Conservation (phyloP, 2,888 invertebrate species). For the Dryomyza anilis region DNA sequence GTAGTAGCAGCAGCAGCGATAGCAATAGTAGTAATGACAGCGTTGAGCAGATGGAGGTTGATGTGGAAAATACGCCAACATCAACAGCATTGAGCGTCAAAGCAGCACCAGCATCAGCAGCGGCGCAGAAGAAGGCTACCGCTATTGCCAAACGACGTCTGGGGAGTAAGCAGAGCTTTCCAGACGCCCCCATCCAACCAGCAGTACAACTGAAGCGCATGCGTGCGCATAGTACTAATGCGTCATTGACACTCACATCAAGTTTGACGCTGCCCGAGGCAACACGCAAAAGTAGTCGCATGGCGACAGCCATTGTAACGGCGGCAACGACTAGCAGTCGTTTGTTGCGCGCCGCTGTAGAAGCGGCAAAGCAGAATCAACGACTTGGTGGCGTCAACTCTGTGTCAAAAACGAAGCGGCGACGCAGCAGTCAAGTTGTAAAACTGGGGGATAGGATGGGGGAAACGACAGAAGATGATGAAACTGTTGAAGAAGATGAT, state of each 20-base stretch:
- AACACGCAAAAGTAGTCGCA: slow-evolving; percentile 54
- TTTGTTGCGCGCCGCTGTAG: slow-evolving; percentile 44
- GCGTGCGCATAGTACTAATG: slow-evolving; percentile 22
- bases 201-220: slow-evolving; percentile 42
- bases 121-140: slow-evolving; percentile 36
- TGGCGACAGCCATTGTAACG: slow-evolving; percentile 54
- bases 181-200: slow-evolving; percentile 61
- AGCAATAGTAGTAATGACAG: no score
- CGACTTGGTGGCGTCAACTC: slow-evolving; percentile 10
- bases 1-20: slow-evolving; percentile 30
- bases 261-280: slow-evolving; percentile 42
- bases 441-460: slow-evolving; percentile 61
- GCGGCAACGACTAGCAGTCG: slow-evolving; percentile 55
- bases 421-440: slow-evolving; percentile 38
- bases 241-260: slow-evolving; percentile 14
- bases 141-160: slow-evolving; percentile 43
- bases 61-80: background rate
- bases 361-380: slow-evolving; percentile 41
- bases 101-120: background rate
- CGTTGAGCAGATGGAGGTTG: slow-evolving; percentile 23
- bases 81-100: no score
- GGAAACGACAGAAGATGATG: slow-evolving; percentile 46
- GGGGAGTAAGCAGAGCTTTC: slow-evolving; percentile 54
- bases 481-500: slow-evolving; percentile 29
- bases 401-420: slow-evolving; percentile 12